Base-by-base conservation (phyloP, 2,113 vertebrate species). In the Hippocampus guttulatus region DNA sequence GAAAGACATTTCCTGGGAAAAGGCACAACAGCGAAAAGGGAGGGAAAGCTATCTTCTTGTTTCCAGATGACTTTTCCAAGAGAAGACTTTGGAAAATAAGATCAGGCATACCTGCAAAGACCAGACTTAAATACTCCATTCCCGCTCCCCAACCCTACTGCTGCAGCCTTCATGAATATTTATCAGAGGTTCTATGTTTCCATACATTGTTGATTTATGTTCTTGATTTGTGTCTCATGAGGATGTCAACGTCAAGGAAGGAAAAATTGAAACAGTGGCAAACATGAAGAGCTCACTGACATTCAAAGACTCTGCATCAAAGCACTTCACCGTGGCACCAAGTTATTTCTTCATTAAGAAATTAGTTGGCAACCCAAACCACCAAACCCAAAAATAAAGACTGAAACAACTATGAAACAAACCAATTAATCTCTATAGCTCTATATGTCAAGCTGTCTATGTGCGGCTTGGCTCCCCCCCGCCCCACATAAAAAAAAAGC, bases 141-240 rank as follows among this genome's bases (percentile, higher is more conserved):
- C 16, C 47, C 47, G 10, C 14, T 52, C 18, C 49, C 49, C 8
- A 9, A 4, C 14, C 45, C 14, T 51, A 51, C 16, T 51, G 5
- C 12, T 5, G 15, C 47, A 25, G 12, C 55, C 55, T 11, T 58
- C 76, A 76, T 74, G 71, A 73, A 80, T 81, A 78, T 78, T 75
- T 76, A 81, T 84, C 57, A 38, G 69, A 75, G 64, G 47, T 75
- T 62, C 79, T 25, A 47, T 52, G 64, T 2, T 54, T 51, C 47
- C 15, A 5, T 51, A 51, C 16, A 5, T 16, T n/a, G 52, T n/a
- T 1, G 68, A 79, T 82, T 27, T 58, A 84, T 77, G 63, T 71
- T 52, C 38, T 33, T 2, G n/a, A 25, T 70, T 27, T 76, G 62
- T 15, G 54, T 33, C 41, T 55, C 8, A 30, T 60, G 33, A 18